phyloP scores from a whole-genome alignment of 2,888 invertebrate genomes.

The Troides aeacus region DNA sequence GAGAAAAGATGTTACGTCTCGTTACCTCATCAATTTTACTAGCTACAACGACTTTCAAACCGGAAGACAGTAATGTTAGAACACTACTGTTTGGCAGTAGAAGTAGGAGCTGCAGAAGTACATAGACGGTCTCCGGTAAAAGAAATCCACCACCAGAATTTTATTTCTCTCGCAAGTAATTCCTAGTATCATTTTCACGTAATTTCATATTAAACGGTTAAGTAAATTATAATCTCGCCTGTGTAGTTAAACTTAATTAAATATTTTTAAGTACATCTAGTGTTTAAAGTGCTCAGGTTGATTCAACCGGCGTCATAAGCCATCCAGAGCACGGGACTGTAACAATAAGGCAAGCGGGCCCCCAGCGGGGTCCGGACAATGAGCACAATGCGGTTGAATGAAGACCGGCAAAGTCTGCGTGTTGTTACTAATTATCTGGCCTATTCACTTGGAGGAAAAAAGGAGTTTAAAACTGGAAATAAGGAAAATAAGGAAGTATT shows the following conservation, averaged over 20 bases:
- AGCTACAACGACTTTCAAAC: too few species aligned
- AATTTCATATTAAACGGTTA: too few species aligned
- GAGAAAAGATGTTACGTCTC: too few species aligned
- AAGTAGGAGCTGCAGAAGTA: too few species aligned
- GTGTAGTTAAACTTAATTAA: not conserved
- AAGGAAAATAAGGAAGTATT: slow-evolving; percentile 16
- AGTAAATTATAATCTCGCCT: too few species aligned
- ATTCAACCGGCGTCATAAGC: slow-evolving; percentile 25
- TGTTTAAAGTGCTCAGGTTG: slow-evolving; percentile 16
- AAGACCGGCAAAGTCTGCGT: slow-evolving; percentile 51
- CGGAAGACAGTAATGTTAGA: too few species aligned
- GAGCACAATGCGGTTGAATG: slow-evolving; percentile 51
- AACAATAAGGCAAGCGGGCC: slow-evolving; percentile 47
- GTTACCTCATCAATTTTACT: too few species aligned
- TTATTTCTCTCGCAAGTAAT: too few species aligned
- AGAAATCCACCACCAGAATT: too few species aligned
- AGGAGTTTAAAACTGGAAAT: not conserved
- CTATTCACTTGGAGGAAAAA: slow-evolving; percentile 35
- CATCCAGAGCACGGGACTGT: slow-evolving; percentile 11
- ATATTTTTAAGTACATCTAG: slow-evolving; percentile 7
- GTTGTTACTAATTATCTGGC: slow-evolving; percentile 63
- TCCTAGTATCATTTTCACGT: too few species aligned
- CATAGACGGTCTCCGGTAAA: too few species aligned
- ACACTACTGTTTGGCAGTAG: too few species aligned
- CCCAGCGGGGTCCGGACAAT: slow-evolving; percentile 44